A percentile compares a stretch with the other conserved stretches of the same genome.
Conservation (phyloP, 2,113 vertebrate genomes). For the Etheostoma cragini region DNA sequence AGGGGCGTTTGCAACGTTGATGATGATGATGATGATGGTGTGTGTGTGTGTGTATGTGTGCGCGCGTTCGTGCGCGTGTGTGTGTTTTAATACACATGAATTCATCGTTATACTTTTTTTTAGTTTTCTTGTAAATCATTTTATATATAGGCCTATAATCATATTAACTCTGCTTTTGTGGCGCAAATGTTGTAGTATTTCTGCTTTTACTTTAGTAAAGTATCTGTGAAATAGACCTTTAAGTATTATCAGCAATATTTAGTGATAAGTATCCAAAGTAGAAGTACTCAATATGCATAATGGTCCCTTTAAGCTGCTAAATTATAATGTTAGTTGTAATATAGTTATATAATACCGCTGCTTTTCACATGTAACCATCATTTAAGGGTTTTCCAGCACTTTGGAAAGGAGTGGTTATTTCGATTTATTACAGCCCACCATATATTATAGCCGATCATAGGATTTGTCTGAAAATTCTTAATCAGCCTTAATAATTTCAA, state of each 20-base stretch:
- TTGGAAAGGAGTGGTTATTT: background rate
- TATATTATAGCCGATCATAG: background rate
- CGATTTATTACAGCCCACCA: background rate
- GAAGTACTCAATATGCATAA: background rate
- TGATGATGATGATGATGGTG: background rate
- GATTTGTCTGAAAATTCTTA: background rate
- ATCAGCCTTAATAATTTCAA: background rate
- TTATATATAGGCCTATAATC: too few species aligned
- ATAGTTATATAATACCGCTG: background rate
- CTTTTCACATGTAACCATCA: background rate
- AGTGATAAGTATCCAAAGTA: background rate
- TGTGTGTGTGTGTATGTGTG: too few species aligned
- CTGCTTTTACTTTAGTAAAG: background rate
- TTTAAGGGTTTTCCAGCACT: background rate
- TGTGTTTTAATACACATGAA: too few species aligned
- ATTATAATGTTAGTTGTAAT: background rate
- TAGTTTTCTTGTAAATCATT: background rate
- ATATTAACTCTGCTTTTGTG: background rate
- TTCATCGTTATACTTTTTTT: background rate
- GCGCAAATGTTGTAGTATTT: background rate
- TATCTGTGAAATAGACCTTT: background rate
- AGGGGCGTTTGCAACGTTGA: constrained; percentile 63
- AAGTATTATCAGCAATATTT: background rate
- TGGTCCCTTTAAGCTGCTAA: background rate
- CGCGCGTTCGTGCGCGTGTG: too few species aligned